Conservation (phyloP, 2,113 vertebrate genomes). For the Ginglymostoma cirratum region DNA sequence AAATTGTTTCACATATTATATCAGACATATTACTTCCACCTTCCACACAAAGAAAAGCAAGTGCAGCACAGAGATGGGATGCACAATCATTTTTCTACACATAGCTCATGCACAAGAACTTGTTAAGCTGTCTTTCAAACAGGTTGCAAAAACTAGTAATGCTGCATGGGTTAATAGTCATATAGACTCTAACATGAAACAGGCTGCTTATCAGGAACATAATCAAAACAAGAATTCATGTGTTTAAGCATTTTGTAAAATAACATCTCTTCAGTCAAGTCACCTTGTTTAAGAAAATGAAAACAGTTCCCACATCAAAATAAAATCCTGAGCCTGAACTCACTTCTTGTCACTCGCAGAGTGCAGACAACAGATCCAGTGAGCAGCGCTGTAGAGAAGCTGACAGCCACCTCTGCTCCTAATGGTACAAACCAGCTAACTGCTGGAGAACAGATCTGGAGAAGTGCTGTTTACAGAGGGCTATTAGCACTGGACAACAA, state of each 20-base stretch:
- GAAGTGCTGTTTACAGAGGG: not conserved
- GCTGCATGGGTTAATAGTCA: not conserved
- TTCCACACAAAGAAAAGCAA: not conserved
- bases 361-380: too few relatives aligned
- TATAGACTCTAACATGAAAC: not conserved
- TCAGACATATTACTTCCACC: not conserved
- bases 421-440: not conserved
- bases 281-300: not conserved
- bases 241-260: not conserved
- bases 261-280: not conserved
- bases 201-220: not conserved
- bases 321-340: not conserved
- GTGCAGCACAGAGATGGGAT: not conserved
- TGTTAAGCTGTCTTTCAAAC: not conserved
- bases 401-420: not conserved
- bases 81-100: not conserved
- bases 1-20: not conserved
- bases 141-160: not conserved
- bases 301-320: not conserved
- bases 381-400: not conserved
- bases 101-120: not conserved
- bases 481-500: not conserved
- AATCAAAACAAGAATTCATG: not conserved
- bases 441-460: not conserved
- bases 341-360: not conserved